A percentile compares a stretch with the other conserved stretches of the same genome.
Evolutionary conservation across 2,113 vertebrate genomes (phyloP).

Genomic region (Apteryx mantelli): DNA sequence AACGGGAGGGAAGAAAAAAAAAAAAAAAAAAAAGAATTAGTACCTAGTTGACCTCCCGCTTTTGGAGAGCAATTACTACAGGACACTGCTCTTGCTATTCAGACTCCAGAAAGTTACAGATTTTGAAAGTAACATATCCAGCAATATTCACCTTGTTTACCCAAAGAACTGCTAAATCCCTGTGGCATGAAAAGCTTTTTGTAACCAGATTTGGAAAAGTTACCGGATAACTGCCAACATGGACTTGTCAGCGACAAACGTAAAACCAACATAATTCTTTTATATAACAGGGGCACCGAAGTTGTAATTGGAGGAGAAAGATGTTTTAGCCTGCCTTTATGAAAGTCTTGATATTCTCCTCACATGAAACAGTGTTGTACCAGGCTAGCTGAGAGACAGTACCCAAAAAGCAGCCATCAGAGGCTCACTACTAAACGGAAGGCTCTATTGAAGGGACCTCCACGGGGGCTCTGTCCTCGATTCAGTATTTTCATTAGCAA

Average conservation of each 20-base stretch:
- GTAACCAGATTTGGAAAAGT: neutral
- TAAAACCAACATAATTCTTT: neutral
- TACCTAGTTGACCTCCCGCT: neutral
- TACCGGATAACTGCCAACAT: neutral
- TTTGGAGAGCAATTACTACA: neutral
- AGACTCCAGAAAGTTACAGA: neutral
- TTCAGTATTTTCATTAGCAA: neutral
- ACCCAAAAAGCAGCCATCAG: neutral
- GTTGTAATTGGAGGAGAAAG: neutral
- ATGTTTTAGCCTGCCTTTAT: neutral
- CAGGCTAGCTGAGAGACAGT: neutral
- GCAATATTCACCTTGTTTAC: accelerated
- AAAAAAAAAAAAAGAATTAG: neutral
- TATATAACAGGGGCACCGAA: neutral
- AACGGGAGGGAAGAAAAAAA: neutral
- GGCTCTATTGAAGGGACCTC: neutral
- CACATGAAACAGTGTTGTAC: neutral
- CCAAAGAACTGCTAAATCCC: neutral
- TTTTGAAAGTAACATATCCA: neutral
- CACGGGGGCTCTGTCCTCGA: neutral
- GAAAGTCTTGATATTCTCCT: neutral
- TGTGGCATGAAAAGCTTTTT: neutral
- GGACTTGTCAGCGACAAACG: neutral
- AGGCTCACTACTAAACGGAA: neutral
- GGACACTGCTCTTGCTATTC: neutral